Base-by-base conservation (phyloP, 2,113 vertebrate genomes). In the Oncorhynchus gorbuscha region DNA sequence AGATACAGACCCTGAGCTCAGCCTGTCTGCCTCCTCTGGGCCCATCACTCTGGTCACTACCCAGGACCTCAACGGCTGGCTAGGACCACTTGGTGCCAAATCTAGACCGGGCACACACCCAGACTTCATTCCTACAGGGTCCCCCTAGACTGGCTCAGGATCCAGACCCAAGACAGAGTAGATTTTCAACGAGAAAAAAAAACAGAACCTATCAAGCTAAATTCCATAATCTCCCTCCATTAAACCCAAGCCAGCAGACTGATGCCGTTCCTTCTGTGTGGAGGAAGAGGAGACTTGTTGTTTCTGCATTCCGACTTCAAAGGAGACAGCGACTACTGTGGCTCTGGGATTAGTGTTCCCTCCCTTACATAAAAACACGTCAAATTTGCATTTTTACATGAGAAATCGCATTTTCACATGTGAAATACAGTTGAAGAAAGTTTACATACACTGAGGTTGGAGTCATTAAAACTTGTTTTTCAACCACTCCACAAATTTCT, bases 251-350 rank as follows among this genome's bases (percentile, higher is more conserved):
- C 14, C 65, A 67, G 65, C 26, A 30, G 28, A 30, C 14, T 55
- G 49, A 55, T 1, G 39, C 9, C 39, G 11, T 55, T 16, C 14
- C 26, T 12, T 13, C 65, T 16, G 65, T 30, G 24, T 30, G 24
- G n/a, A 4, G 69, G 59, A 24, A 71, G 69, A 66, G 62, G 76
- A 64, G 59, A 64, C 30, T 64, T 61, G 64, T 65, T 65, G 69
- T 51, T 77, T 76, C 48, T 16, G 49, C n/a, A 18, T 32, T 30
- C 61, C 39, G 61, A 70, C 76, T 77, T 77, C 61, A 77, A 71
- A 77, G 76, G 22, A 64, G 69, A 65, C 49, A 20, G 51, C 39
- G 75, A 76, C 76, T 51, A 69, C 71, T 71, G 69, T 39, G 24
- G 68, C 35, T 71, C 35, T 16, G 35, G 58, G 68, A n/a, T 67